Conservation (phyloP, 2,888 invertebrate species). For the Trachelus iudaicus region DNA sequence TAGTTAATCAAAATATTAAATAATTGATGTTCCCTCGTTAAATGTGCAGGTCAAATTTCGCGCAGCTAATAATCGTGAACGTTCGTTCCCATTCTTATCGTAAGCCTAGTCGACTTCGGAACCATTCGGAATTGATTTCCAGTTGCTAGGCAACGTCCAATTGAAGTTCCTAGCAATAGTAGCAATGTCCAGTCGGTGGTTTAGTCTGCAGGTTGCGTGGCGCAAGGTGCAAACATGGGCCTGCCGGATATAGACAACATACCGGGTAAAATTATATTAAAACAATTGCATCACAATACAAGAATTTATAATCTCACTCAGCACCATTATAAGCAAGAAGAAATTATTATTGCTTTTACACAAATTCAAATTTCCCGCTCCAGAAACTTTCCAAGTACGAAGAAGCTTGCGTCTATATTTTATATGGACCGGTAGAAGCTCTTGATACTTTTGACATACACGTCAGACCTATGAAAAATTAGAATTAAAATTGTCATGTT, state of each 20-base stretch:
- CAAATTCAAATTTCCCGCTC: neutral
- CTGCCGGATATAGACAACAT: slow-evolving; percentile 56
- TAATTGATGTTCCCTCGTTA: neutral
- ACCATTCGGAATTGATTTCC: slow-evolving; percentile 56
- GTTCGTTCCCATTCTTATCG: slow-evolving; percentile 29
- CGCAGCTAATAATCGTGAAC: neutral
- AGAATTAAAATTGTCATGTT: neutral
- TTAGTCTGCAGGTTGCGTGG: slow-evolving; percentile 51
- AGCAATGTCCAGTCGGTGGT: slow-evolving; percentile 42
- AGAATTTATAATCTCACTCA: neutral
- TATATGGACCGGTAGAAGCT: neutral
- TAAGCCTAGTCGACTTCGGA: slow-evolving; percentile 23
- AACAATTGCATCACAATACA: neutral
- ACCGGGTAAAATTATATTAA: slow-evolving; percentile 49
- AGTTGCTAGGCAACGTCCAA: slow-evolving; percentile 53
- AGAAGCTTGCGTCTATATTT: neutral
- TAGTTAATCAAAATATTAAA: neutral
- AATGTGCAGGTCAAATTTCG: neutral
- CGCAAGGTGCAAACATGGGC: slow-evolving; percentile 54
- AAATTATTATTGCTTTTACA: neutral
- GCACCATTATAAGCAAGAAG: neutral
- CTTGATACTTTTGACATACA: neutral
- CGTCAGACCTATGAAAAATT: neutral
- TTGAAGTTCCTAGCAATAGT: slow-evolving; percentile 49
- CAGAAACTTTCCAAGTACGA: neutral